Conservation (phyloP, 1,140 invertebrate genomes). For the Neoseiulus cucumeris region DNA sequence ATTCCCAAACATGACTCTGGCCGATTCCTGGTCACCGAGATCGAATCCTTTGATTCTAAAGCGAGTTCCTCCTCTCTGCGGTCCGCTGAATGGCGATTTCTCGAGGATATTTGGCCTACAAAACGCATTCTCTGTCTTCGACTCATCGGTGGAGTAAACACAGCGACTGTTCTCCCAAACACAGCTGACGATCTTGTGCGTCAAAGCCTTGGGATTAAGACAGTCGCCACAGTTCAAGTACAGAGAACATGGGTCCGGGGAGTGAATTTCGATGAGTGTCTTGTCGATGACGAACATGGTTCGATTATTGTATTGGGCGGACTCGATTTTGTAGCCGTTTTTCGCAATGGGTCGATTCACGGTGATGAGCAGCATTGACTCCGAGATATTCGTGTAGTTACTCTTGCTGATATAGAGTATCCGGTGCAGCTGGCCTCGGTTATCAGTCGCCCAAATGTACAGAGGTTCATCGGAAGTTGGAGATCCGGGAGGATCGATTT, state of each 20-base stretch:
- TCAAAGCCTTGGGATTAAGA: not conserved
- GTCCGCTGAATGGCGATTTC: not conserved
- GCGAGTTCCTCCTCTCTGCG: not conserved
- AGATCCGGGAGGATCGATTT: not conserved
- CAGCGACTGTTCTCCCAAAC: not conserved
- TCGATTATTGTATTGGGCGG: not conserved
- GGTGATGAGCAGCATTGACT: not conserved
- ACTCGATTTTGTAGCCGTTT: not conserved
- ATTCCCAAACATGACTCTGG: not conserved
- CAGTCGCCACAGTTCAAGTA: constrained; percentile 5
- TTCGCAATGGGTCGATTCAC: not conserved
- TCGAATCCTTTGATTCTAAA: not conserved
- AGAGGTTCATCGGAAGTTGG: not conserved
- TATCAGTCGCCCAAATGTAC: not conserved
- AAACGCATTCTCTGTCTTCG: not conserved
- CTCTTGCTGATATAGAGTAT: not conserved
- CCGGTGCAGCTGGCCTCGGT: not conserved
- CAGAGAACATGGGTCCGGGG: not conserved
- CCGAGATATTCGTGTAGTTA: too few species aligned
- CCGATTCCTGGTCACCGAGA: not conserved
- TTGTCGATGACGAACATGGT: not conserved
- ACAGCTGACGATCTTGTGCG: not conserved
- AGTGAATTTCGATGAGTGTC: not conserved
- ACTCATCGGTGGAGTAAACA: too few species aligned
- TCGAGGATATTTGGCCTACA: not conserved